Percentiles rank a stretch among this genome's conserved stretches.
Conservation (phyloP, 2,113 vertebrate species). For the Hucho hucho region DNA sequence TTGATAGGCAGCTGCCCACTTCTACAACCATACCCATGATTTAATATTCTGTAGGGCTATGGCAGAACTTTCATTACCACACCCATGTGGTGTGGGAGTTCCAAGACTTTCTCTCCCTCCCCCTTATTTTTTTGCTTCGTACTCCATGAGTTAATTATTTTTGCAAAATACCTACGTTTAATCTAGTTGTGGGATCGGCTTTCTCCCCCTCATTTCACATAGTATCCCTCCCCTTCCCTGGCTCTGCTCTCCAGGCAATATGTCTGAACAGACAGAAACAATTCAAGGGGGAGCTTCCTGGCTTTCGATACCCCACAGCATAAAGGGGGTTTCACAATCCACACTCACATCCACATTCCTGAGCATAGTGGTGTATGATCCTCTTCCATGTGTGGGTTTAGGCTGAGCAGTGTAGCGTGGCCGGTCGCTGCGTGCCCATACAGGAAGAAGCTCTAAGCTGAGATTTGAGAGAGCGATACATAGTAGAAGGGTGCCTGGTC, state of each 20-base stretch:
- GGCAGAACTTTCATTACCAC: neutral
- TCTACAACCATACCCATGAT: neutral
- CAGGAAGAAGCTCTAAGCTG: neutral
- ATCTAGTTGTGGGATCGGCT: neutral
- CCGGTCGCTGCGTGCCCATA: neutral
- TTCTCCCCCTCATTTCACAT: constrained; percentile 1
- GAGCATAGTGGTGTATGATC: neutral
- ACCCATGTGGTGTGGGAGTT: constrained; percentile 8
- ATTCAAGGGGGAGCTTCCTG: neutral
- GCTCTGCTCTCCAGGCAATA: neutral
- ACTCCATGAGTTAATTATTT: neutral
- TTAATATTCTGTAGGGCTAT: neutral
- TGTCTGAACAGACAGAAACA: neutral
- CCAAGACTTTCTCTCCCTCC: neutral
- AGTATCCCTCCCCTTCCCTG: neutral
- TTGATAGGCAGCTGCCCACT: neutral
- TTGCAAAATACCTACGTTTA: neutral
- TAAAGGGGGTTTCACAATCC: constrained; percentile 2
- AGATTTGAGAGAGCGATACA: neutral
- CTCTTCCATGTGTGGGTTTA: neutral
- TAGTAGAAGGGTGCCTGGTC: neutral
- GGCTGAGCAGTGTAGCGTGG: neutral
- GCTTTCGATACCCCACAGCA: neutral
- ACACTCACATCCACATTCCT: constrained; percentile 4
- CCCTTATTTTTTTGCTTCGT: neutral